Conservation (phyloP, 2,797 vertebrate genomes). For the Siniperca undulata region DNA sequence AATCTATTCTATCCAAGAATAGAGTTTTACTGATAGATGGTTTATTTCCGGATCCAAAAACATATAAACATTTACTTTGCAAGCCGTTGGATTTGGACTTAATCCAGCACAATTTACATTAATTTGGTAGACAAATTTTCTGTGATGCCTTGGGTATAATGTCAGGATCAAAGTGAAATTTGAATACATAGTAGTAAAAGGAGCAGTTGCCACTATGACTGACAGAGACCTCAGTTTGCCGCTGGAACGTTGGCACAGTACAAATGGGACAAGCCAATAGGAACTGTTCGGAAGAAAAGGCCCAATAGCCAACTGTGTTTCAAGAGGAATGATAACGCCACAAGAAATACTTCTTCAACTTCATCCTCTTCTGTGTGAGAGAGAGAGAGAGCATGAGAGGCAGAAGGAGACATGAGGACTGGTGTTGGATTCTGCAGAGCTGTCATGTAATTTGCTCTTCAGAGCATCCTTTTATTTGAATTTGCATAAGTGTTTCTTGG, state of each 20-base stretch:
- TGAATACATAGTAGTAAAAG: slow-evolving; percentile 6
- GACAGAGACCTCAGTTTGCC: slow-evolving; percentile 34
- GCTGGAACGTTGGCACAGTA: background rate
- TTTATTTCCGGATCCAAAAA: slow-evolving; percentile 42
- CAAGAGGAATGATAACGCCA: background rate
- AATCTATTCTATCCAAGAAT: slow-evolving; percentile 44
- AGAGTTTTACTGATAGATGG: slow-evolving; percentile 37
- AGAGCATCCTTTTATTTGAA: slow-evolving; percentile 14
- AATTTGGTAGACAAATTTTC: slow-evolving; percentile 13
- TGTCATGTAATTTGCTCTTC: slow-evolving; percentile 25
- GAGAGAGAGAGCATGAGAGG: slow-evolving; percentile 1
- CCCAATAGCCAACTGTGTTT: background rate
- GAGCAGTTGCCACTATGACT: slow-evolving; percentile 41
- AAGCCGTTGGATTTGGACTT: background rate
- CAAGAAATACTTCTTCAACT: background rate
- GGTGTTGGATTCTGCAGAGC: slow-evolving; percentile 11
- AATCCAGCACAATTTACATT: background rate
- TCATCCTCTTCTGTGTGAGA: background rate
- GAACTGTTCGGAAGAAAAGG: slow-evolving; percentile 20
- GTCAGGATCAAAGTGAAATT: slow-evolving; percentile 29
- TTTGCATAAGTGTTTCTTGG: slow-evolving; percentile 38
- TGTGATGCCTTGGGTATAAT: slow-evolving; percentile 3
- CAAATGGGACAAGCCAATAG: background rate
- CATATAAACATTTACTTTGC: slow-evolving; percentile 13
- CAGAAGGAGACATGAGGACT: slow-evolving; percentile 9